phyloP scores from a whole-genome alignment of 2,888 invertebrate genomes.

The Pollenia amentaria region DNA sequence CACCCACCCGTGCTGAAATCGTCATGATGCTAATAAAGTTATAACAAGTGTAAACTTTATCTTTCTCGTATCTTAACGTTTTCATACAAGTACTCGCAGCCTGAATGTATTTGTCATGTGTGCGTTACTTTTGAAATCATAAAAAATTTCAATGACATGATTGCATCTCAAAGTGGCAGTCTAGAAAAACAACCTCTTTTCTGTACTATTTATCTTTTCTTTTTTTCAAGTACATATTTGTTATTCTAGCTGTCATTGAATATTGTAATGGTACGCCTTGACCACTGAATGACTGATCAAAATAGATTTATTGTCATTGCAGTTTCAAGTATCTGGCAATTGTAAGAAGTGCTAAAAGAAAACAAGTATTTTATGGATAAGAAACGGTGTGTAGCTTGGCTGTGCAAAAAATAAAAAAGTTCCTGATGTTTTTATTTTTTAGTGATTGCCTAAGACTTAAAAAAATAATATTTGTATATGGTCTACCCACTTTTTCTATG shows the following conservation, averaged over 20 bases:
- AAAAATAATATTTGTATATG: no score
- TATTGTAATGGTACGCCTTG: conserved; percentile 45
- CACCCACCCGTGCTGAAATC: conserved; percentile 41
- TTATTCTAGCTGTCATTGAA: conserved; percentile 27
- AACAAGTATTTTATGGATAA: not conserved
- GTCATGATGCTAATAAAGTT: conserved; percentile 53
- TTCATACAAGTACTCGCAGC: not conserved
- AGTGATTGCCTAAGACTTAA: not conserved
- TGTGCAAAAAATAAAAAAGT: no score
- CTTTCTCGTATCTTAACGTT: not conserved
- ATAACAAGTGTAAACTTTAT: conserved; percentile 47
- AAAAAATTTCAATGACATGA: conserved; percentile 13
- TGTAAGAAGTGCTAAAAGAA: not conserved
- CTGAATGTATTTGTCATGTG: not conserved
- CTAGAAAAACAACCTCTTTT: conserved; percentile 31
- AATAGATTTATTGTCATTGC: conserved; percentile 49
- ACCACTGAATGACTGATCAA: conserved; percentile 39
- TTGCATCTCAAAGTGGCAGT: conserved; percentile 17
- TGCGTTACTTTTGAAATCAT: conserved; percentile 25
- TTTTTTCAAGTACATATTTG: not conserved
- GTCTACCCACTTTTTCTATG: not conserved
- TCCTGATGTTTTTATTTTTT: not conserved
- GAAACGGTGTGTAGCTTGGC: not conserved
- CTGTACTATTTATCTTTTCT: conserved; percentile 10
- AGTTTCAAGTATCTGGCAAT: not conserved